Conservation (phyloP, 2,797 vertebrate species). For the Thamnophis elegans region DNA sequence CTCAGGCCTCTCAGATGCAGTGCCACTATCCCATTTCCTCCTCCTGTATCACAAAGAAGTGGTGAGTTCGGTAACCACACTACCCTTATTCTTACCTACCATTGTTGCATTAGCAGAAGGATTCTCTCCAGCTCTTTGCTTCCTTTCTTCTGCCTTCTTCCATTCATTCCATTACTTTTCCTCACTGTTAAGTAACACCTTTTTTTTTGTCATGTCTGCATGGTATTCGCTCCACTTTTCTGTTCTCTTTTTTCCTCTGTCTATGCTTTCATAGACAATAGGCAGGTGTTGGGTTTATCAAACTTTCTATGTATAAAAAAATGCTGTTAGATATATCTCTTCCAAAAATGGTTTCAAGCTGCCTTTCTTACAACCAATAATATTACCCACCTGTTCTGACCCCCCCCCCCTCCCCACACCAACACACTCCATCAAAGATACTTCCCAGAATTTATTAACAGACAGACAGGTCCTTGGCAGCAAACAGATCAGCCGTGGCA, state of each 20-base stretch:
- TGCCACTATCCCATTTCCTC: background rate
- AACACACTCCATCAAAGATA: no score
- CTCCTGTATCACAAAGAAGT: background rate
- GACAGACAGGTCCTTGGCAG: no score
- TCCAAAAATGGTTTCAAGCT: background rate
- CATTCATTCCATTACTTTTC: background rate
- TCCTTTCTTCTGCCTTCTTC: background rate
- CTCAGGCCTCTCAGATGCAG: background rate
- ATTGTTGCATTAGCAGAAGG: background rate
- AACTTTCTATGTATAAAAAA: background rate
- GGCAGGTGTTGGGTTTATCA: background rate
- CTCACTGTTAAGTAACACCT: background rate
- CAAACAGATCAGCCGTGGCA: no score
- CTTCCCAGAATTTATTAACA: no score
- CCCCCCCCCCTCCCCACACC: no score
- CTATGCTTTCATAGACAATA: background rate
- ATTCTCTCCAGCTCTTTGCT: background rate
- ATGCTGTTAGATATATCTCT: background rate
- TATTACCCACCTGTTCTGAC: no score
- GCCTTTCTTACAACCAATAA: background rate
- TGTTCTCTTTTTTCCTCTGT: background rate
- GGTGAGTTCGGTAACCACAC: background rate
- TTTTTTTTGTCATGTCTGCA: background rate
- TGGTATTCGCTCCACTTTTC: background rate
- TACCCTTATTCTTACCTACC: background rate